These are phyloP conservation scores for Paguma larvata DNA, from an alignment of 2,797 vertebrate genomes.

Conservation along the genomic window DNA sequence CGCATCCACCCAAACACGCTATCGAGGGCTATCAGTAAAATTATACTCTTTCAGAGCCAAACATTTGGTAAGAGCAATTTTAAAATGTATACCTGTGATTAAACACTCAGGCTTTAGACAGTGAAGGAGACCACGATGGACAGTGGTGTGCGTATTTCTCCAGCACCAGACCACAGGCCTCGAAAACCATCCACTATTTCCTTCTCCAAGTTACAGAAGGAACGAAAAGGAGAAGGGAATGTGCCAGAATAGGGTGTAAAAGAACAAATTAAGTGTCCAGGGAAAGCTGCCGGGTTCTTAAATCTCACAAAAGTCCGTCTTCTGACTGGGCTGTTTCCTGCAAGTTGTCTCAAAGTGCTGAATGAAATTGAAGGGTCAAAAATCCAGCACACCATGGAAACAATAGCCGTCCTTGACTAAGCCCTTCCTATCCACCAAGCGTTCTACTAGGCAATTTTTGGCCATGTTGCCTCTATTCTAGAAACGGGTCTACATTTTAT, in stretches of 20 bases:
- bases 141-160: background rate
- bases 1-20: conserved; percentile 53
- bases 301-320: background rate
- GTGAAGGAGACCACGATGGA: background rate
- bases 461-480: background rate
- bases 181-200: background rate
- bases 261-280: background rate
- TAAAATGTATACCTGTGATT: conserved; percentile 43
- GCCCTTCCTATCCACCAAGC: background rate
- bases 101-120: conserved; percentile 18
- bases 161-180: background rate
- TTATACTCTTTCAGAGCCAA: conserved; percentile 58
- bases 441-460: background rate
- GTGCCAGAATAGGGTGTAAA: background rate
- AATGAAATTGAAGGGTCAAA: background rate
- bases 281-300: background rate
- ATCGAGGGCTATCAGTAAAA: conserved; percentile 63
- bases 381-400: background rate
- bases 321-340: background rate
- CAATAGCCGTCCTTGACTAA: background rate
- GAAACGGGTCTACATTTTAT: background rate
- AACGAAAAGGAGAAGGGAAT: background rate
- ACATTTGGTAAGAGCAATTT: conserved; percentile 68
- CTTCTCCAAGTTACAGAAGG: background rate
- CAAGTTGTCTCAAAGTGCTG: background rate